Evolutionary conservation across 2,888 invertebrate genomes (phyloP), one percentile per base, ranked within the genome.

Genomic region (Rhagonycha fulva): DNA sequence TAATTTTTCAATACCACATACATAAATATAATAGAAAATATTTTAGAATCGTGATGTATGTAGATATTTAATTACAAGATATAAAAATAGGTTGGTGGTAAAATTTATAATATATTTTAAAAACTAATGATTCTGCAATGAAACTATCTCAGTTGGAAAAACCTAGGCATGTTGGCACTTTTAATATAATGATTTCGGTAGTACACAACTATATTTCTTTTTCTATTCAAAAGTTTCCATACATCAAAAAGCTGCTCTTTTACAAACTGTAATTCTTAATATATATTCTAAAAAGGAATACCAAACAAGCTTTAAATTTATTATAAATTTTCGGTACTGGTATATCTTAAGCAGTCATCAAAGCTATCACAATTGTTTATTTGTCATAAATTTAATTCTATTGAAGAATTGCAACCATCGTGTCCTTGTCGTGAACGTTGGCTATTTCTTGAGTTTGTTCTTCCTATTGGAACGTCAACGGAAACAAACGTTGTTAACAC

Each of bases 401-500:
- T 83, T 11, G 85, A 82, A 11, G 84, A 82, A 67, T 83, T 83
- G 9, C 84, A 74, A 5, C 82, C 80, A 67, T 86, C 86, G 12
- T 67, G 11, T 10, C 72, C 74, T 12, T 83, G 84, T 62, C 82
- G 80, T 7, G 82, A 83, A 66, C 82, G 79, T 23, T 80, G 82
- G 82, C 84, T 84, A 71, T 82, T 81, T 73, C 82, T 82, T 3
- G 86, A 85, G 78, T 82, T 82, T 78, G 83, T 84, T 78, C 84
- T 84, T 68, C 81, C 76, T 78, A 85, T 82, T 5, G 87, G 86
- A 70, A 87, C 81, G 77, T 88, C 88, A 12, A 88, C 83, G 3
- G 87, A 87, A 19, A 88, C 88, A 32, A 87, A 83, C 10, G 88
- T 87, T 4, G 88, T 88, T 68, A 88, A 81, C 12, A 87, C 82